Conservation (phyloP, 1,140 invertebrate genomes). For the Leptinotarsa texana region DNA sequence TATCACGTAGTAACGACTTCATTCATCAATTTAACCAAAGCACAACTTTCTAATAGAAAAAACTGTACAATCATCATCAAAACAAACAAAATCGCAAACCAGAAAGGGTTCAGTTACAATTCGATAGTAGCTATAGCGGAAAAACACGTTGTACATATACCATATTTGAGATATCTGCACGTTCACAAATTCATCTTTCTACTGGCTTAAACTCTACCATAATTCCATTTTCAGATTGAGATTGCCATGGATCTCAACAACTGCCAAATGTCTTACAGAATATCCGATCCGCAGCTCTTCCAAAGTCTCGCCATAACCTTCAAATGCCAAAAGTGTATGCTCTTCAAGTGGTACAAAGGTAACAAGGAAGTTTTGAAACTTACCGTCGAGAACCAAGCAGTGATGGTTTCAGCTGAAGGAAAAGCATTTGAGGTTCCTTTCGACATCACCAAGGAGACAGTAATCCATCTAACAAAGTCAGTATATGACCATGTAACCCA, state of each 20-base stretch:
- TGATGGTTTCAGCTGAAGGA: slow-evolving; percentile 13
- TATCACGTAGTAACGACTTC: too few species aligned
- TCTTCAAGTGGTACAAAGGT: slow-evolving; percentile 34
- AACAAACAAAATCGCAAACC: too few species aligned
- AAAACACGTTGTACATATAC: too few species aligned
- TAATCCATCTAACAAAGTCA: slow-evolving; percentile 33
- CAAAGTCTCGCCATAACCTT: slow-evolving; percentile 39
- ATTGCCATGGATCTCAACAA: slow-evolving; percentile 57
- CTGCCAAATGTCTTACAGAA: slow-evolving; percentile 76
- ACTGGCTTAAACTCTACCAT: not conserved
- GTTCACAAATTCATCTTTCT: too few species aligned
- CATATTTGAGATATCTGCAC: too few species aligned
- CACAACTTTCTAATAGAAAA: too few species aligned
- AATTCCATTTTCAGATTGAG: slow-evolving; percentile 35
- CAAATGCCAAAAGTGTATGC: slow-evolving; percentile 38
- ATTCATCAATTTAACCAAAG: too few species aligned
- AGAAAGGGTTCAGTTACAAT: too few species aligned
- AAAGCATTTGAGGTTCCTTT: slow-evolving; percentile 13
- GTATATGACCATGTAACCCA: not conserved
- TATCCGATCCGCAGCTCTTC: slow-evolving; percentile 45
- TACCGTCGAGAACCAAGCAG: slow-evolving; percentile 19
- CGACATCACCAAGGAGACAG: slow-evolving; percentile 29
- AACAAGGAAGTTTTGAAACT: slow-evolving; percentile 16
- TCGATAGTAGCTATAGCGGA: too few species aligned
- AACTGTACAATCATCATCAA: too few species aligned